Evolutionary conservation across 2,888 invertebrate species (phyloP), one percentile per base, ranked within the genome.

Genomic region (Gortyna flavago): DNA sequence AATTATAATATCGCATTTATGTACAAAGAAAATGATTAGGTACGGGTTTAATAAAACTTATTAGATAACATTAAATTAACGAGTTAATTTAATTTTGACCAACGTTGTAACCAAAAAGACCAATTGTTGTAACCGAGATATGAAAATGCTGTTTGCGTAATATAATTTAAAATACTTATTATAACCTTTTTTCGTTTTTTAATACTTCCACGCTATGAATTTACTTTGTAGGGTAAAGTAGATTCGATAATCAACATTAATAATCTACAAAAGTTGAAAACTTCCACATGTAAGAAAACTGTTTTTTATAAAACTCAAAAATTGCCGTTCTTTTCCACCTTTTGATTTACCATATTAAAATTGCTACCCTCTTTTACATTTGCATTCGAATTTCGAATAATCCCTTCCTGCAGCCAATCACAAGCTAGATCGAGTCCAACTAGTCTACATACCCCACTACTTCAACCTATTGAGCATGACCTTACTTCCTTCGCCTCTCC

Each of bases 401-500:
- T 54, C 35, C 5, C 38, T 66, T 61, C 67, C 51, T n/a, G 35
- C 54, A 78, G 13, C 59, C 66, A 79, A 54, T 83, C 35, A 29
- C 16, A 29, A 61, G n/a, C 77, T 32, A 35, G 11, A 44, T 41
- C 35, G 85, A 8, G 51, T 65, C 82, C 38, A 57, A 76, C 75
- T 84, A 65, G 1, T 69, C 71, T 59, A 71, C 13, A 68, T 69
- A 65, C 48, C 70, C 29, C 72, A 69, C 77, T 62, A 77, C 54
- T 35, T 62, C 65, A 54, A n/a, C 44, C 44, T 76, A 57, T 66
- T 65, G 25, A 51, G 44, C 13, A 8, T 75, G 74, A 81, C 77
- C 82, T 68, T 72, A 70, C 79, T 70, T 79, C 48, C 62, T 66
- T 75, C 66, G 72, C 74, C 72, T 79, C 81, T 88, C 77, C 61